Evolutionary conservation across 2,797 vertebrate species (phyloP).

Genomic region (Allobates femoralis): DNA sequence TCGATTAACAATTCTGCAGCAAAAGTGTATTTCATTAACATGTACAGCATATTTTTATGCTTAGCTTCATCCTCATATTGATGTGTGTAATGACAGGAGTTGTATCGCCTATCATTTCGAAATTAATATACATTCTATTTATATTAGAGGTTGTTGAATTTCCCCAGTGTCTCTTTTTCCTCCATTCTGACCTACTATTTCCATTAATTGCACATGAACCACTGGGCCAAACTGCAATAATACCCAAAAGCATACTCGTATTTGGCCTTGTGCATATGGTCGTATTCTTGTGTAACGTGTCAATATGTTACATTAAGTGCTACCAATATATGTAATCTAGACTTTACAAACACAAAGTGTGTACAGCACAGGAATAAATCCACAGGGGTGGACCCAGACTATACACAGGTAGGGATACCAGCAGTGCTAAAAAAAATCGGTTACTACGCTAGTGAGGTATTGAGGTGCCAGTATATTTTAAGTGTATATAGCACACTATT

Average conservation of each 20-base stretch:
- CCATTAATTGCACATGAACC: constrained; percentile 19
- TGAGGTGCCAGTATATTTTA: no score
- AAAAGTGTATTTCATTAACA: constrained; percentile 21
- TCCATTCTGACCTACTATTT: constrained; percentile 39
- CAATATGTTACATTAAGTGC: not conserved
- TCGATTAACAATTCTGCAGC: constrained; percentile 23
- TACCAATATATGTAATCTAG: not conserved
- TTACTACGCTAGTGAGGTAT: no score
- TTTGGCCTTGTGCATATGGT: not conserved
- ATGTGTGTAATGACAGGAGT: not conserved
- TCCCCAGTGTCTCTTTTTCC: not conserved
- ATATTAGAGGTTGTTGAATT: not conserved
- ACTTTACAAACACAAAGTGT: no score
- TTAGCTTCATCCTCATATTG: not conserved
- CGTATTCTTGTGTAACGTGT: not conserved
- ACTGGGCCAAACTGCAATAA: not conserved
- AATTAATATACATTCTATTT: not conserved
- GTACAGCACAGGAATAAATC: no score
- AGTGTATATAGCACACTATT: no score
- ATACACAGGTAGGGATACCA: no score
- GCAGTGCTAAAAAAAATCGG: no score
- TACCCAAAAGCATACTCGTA: not conserved
- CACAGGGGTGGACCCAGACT: no score
- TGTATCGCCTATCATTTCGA: not conserved
- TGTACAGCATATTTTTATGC: not conserved